Conservation (phyloP, 2,797 vertebrate species). For the Psittacula echo region DNA sequence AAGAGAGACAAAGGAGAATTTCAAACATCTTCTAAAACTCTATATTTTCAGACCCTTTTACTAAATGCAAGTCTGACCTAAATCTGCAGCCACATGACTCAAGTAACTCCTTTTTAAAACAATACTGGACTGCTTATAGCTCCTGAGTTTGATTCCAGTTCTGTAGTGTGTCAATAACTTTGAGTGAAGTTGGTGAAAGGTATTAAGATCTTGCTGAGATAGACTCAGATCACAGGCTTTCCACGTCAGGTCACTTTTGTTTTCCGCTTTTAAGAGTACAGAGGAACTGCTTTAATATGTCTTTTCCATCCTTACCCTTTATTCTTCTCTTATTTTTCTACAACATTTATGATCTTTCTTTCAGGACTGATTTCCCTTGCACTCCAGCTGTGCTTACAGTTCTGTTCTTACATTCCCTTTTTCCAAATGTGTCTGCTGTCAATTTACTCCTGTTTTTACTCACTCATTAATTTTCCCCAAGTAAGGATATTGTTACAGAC, state of each 20-base stretch:
- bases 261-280: neutral
- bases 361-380: neutral
- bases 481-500: neutral
- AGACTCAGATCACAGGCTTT: neutral
- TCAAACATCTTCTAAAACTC: neutral
- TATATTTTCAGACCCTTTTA: neutral
- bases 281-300: neutral
- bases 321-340: neutral
- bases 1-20: neutral
- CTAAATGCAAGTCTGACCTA: neutral
- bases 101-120: neutral
- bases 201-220: neutral
- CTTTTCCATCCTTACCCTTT: neutral
- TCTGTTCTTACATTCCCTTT: neutral
- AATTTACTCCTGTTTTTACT: slow-evolving; percentile 22
- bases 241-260: neutral
- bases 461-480: neutral
- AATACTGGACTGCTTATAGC: neutral
- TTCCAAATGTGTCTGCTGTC: neutral
- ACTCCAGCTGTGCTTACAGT: neutral
- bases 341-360: neutral
- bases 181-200: neutral
- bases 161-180: neutral
- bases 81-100: neutral
- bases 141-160: neutral